These are phyloP conservation scores for Drosophila erecta DNA, from an alignment of 1,140 invertebrate genomes.

Conservation along the genomic window DNA sequence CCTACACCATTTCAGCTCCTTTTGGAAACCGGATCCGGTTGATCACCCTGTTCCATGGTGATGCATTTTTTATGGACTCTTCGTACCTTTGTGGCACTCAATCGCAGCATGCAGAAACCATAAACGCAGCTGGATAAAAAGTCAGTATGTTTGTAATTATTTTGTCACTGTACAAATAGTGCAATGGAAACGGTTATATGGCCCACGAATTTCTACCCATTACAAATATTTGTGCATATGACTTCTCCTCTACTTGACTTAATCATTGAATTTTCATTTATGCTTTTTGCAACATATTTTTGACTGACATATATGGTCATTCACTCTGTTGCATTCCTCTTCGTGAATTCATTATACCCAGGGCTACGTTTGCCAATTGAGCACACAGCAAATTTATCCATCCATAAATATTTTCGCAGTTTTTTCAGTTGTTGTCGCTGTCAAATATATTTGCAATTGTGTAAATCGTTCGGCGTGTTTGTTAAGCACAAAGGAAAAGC, in stretches of 20 bases:
- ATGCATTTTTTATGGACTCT: constrained; percentile 43
- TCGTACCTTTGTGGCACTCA: constrained; percentile 44
- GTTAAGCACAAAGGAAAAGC: constrained; percentile 44
- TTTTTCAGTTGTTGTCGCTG: constrained; percentile 37
- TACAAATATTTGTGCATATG: not conserved
- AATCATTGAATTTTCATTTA: not conserved
- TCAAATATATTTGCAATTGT: constrained; percentile 52
- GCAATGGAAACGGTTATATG: not conserved
- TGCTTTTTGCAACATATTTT: too few species aligned
- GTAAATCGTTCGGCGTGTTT: constrained; percentile 54
- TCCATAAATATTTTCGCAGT: constrained; percentile 48
- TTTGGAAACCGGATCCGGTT: not conserved
- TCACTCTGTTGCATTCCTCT: not conserved
- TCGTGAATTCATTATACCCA: not conserved
- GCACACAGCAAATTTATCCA: constrained; percentile 45
- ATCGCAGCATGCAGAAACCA: constrained; percentile 43
- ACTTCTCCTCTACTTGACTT: not conserved
- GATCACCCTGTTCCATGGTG: constrained; percentile 29
- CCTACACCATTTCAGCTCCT: too few species aligned
- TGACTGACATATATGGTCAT: not conserved
- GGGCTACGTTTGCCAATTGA: constrained; percentile 25
- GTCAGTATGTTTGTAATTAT: constrained; percentile 53
- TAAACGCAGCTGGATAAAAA: constrained; percentile 41
- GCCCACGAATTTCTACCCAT: not conserved
- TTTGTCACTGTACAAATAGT: constrained; percentile 51